Evolutionary conservation across 2,888 invertebrate genomes (phyloP).

Genomic region (Iphiclides podalirius): DNA sequence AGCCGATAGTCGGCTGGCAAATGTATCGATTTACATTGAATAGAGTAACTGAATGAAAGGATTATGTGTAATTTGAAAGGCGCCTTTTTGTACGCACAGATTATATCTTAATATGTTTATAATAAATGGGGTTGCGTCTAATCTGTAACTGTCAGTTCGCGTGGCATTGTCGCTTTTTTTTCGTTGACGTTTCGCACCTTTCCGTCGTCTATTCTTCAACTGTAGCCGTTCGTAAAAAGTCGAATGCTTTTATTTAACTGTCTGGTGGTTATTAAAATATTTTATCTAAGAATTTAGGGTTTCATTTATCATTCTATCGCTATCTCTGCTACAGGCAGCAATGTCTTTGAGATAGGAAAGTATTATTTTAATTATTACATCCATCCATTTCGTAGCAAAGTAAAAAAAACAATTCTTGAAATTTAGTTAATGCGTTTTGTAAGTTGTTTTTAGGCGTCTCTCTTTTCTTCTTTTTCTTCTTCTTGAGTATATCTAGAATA

Average conservation of each 20-base stretch:
- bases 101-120: constrained; percentile 76
- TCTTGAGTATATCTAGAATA: too few species aligned
- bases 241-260: background rate
- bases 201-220: constrained; percentile 46
- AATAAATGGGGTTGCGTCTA: constrained; percentile 66
- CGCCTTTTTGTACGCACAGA: constrained; percentile 53
- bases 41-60: constrained; percentile 51
- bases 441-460: too few species aligned
- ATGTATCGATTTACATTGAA: constrained; percentile 35
- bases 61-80: constrained; percentile 63
- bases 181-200: constrained; percentile 65
- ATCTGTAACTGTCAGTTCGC: constrained; percentile 73
- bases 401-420: too few species aligned
- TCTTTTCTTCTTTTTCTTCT: too few species aligned
- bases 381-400: too few species aligned
- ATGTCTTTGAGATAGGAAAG: too few species aligned
- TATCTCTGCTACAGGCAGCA: too few species aligned
- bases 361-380: background rate
- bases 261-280: background rate
- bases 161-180: constrained; percentile 49
- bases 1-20: constrained; percentile 34
- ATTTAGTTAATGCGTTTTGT: too few species aligned
- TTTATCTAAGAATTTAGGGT: background rate
- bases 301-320: background rate
- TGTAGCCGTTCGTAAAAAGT: constrained; percentile 9